These are phyloP conservation scores for Masticophis lateralis DNA, from an alignment of 2,797 vertebrate species.

Conservation along the genomic window DNA sequence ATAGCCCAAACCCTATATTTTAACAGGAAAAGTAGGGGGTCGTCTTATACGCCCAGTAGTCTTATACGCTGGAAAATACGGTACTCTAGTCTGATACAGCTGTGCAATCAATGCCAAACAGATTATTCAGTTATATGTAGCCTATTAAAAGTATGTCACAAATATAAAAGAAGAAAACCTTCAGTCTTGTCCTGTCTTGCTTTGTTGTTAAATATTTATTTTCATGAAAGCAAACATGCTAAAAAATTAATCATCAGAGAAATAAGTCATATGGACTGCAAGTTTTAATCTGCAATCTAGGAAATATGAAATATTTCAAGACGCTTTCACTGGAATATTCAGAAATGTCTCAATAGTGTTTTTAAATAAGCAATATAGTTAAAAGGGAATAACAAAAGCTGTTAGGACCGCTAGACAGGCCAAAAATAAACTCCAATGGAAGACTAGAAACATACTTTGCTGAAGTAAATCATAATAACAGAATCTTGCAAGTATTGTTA, in stretches of 20 bases:
- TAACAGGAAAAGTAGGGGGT: too few species aligned
- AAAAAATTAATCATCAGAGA: neutral
- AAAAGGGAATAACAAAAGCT: neutral
- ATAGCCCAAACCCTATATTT: too few species aligned
- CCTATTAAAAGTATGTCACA: neutral
- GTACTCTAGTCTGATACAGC: neutral
- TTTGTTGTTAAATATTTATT: neutral
- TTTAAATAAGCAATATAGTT: neutral
- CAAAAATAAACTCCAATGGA: neutral
- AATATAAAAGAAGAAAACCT: neutral
- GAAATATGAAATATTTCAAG: neutral
- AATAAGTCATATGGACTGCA: neutral
- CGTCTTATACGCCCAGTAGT: too few species aligned
- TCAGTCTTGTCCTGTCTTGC: neutral
- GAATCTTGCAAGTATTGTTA: neutral
- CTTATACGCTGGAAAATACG: too few species aligned
- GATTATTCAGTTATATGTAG: neutral
- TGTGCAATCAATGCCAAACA: neutral
- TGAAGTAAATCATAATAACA: neutral
- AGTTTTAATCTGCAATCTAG: neutral
- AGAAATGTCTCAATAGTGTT: neutral
- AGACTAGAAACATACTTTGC: neutral
- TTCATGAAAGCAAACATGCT: neutral
- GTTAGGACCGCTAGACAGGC: neutral
- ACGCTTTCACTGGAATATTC: neutral